These are phyloP conservation scores for Coptodon bakossiorum DNA, from an alignment of 2,113 vertebrate species.

Conservation along the genomic window DNA sequence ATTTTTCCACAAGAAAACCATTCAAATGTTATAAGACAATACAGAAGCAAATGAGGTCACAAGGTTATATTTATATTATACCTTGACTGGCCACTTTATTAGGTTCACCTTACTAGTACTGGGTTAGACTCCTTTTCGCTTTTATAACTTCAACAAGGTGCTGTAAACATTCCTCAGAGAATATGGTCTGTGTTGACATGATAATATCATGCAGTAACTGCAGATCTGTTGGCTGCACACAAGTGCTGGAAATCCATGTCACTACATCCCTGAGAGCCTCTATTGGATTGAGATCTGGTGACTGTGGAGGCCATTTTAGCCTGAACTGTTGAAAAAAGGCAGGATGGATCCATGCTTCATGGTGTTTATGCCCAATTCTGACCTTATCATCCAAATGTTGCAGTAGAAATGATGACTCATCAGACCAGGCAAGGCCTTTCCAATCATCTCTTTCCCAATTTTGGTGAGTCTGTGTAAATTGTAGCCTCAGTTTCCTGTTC, in stretches of 20 bases:
- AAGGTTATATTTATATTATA: background rate
- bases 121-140: background rate
- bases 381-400: background rate
- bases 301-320: background rate
- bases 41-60: background rate
- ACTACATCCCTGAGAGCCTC: background rate
- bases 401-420: background rate
- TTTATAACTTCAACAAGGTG: background rate
- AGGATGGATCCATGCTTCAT: background rate
- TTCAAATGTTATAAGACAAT: background rate
- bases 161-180: background rate
- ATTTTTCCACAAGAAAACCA: background rate
- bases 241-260: background rate
- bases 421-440: background rate
- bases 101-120: background rate
- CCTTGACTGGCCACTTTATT: background rate
- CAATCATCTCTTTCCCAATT: rapidly evolving
- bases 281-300: background rate
- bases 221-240: background rate
- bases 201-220: background rate
- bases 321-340: background rate
- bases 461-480: background rate
- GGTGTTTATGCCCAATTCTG: background rate
- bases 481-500: background rate
- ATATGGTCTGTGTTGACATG: background rate